A percentile compares a stretch with the other conserved stretches of the same genome.
Conservation (phyloP, 1,140 invertebrate genomes). For the Drosophila pruinosa region DNA sequence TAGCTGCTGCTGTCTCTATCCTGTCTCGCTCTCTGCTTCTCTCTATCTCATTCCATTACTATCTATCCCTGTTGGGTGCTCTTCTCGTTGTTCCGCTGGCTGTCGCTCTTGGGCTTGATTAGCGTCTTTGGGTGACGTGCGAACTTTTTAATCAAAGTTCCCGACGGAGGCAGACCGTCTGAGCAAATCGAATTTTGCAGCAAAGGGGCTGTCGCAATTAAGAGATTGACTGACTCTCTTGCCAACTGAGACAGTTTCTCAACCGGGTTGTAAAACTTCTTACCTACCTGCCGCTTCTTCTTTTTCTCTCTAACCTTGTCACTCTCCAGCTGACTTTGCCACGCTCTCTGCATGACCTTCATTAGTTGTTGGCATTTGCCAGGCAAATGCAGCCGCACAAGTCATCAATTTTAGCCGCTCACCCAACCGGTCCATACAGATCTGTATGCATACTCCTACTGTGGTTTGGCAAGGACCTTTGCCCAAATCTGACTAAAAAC, state of each 20-base stretch:
- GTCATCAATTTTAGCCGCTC: conserved; percentile 21
- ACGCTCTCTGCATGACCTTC: conserved; percentile 11
- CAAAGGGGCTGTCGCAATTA: conserved; percentile 32
- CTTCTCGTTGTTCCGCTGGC: not conserved
- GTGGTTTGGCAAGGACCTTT: conserved; percentile 4
- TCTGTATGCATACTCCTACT: too few relatives aligned
- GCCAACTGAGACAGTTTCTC: not conserved
- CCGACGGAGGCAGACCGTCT: conserved; percentile 26
- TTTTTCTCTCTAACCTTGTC: not conserved
- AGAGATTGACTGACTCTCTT: conserved; percentile 8
- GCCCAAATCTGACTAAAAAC: conserved; percentile 21
- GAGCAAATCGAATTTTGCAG: conserved; percentile 36
- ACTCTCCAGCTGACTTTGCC: not conserved
- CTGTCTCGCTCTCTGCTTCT: not conserved
- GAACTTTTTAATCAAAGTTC: conserved; percentile 76
- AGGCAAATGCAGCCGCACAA: conserved; percentile 11
- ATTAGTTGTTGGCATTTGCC: not conserved
- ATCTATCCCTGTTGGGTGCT: not conserved
- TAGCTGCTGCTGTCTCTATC: not conserved
- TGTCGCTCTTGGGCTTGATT: conserved; percentile 48
- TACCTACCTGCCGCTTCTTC: not conserved
- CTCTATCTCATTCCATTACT: not conserved
- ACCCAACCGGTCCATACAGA: too few relatives aligned
- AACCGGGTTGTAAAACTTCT: not conserved
- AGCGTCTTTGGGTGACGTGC: conserved; percentile 67